Evolutionary conservation across 1,140 invertebrate genomes (phyloP), one percentile per base, ranked within the genome.

Genomic region (Bilobella aurantiaca): DNA sequence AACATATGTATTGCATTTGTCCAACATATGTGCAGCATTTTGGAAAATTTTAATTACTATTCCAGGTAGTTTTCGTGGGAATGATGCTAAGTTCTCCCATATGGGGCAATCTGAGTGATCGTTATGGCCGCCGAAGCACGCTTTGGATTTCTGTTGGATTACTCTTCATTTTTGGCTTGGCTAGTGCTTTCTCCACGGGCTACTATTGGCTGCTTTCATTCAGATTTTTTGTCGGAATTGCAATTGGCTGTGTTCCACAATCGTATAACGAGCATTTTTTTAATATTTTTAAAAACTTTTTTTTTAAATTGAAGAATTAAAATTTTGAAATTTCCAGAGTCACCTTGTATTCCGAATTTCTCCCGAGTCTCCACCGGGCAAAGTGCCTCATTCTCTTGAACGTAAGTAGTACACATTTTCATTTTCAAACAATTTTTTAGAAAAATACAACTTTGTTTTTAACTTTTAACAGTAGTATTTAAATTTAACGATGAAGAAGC

Each of bases 31-130:
- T 8, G 34, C 34, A n/a, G 27, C 47, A 29, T 65, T 56, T n/a
- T n/a, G n/a, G n/a, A n/a, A 56, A 21, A 56, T n/a, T 46, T 29
- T n/a, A 29, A 34, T 3, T 63, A n/a, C n/a, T n/a, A n/a, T n/a
- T n/a, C n/a, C n/a, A 93, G 90, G 82, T 93, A 67, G 93, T 96
- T 2, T 96, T 96, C 79, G 78, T 90, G 75, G 93, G 94, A 62
- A 98, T 97, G 94, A 96, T 98, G 92, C 77, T 95, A 23, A 94
- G 92, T 75, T 93, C 92, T 16, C 90, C 91, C 68, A 90, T 96
- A 78, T 98, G 94, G 94, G 93, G 91, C 14, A 92, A 91, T 77
- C 82, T 97, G 32, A 95, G 91, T 81, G 93, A 97, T 76, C 85
- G 89, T 76, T 96, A 95, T 82, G 94, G 94, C 27, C 81, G 93